Evolutionary conservation across 2,113 vertebrate genomes (phyloP).

Genomic region (Tichodroma muraria): DNA sequence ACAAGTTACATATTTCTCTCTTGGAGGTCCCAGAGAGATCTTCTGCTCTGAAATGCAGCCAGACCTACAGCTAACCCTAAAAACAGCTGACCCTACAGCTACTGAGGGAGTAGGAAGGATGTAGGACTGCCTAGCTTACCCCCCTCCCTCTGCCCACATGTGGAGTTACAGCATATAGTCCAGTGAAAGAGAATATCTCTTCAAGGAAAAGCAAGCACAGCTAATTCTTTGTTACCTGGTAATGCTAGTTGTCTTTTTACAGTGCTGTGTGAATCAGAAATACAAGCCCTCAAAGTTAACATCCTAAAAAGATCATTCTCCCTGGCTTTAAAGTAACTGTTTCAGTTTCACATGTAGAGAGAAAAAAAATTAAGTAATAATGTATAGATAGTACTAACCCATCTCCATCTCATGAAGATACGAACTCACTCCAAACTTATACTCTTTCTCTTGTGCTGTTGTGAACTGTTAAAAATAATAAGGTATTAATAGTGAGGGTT

Average conservation of each 20-base stretch:
- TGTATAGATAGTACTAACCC: neutral
- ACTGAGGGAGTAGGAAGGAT: neutral
- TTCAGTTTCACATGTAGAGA: neutral
- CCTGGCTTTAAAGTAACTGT: neutral
- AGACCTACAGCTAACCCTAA: neutral
- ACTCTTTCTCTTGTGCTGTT: neutral
- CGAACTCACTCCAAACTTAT: neutral
- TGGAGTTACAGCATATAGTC: neutral
- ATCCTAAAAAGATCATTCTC: neutral
- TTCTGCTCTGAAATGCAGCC: neutral
- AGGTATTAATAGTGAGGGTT: neutral
- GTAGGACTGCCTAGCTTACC: neutral
- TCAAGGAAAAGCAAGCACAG: neutral
- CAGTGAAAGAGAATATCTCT: neutral
- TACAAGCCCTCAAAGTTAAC: neutral
- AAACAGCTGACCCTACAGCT: neutral
- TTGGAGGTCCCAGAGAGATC: neutral
- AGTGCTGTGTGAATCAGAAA: neutral
- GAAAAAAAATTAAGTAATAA: neutral
- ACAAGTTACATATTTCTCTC: neutral
- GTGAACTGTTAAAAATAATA: constrained; percentile 12
- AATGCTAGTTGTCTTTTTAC: neutral
- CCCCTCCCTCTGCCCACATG: neutral
- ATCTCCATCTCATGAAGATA: neutral
- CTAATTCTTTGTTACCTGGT: neutral